Percentiles rank a stretch among this genome's conserved stretches.
phyloP scores from a whole-genome alignment of 1,140 invertebrate species.

The Drosophila equinoxialis region DNA sequence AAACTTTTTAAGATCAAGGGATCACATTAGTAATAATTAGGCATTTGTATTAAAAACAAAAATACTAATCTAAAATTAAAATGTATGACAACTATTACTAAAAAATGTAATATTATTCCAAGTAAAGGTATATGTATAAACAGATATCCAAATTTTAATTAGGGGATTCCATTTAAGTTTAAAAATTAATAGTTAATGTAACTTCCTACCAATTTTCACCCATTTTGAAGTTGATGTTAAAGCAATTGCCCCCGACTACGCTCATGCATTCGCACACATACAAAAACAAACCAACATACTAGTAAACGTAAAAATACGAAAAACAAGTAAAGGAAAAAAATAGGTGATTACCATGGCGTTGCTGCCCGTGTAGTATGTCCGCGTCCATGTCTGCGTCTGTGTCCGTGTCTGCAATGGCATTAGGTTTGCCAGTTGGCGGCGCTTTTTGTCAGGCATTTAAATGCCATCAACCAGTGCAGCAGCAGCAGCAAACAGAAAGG shows the following conservation, averaged over 20 bases:
- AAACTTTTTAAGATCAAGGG: too few species aligned
- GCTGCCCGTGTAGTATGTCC: neutral
- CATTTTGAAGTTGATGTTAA: too few species aligned
- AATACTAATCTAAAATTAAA: too few species aligned
- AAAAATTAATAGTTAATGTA: too few species aligned
- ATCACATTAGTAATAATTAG: too few species aligned
- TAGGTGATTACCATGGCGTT: conserved; percentile 26
- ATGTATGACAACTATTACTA: too few species aligned
- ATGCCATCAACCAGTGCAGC: conserved; percentile 53
- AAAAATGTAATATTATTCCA: too few species aligned
- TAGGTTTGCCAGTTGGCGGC: conserved; percentile 58
- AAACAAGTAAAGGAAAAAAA: neutral
- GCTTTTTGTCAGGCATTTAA: conserved; percentile 75
- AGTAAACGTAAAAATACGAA: conserved; percentile 9
- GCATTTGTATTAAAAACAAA: too few species aligned
- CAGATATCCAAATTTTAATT: too few species aligned
- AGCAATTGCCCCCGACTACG: neutral
- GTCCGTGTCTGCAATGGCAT: conserved; percentile 47
- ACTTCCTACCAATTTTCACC: too few species aligned
- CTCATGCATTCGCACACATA: neutral
- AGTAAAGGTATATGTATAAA: too few species aligned
- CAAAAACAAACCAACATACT: neutral
- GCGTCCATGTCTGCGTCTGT: neutral
- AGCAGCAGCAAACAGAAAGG: conserved; percentile 52
- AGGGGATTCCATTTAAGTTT: too few species aligned